These are phyloP conservation scores for Marmota monax DNA, from an alignment of 2,113 vertebrate species.

Conservation along the genomic window DNA sequence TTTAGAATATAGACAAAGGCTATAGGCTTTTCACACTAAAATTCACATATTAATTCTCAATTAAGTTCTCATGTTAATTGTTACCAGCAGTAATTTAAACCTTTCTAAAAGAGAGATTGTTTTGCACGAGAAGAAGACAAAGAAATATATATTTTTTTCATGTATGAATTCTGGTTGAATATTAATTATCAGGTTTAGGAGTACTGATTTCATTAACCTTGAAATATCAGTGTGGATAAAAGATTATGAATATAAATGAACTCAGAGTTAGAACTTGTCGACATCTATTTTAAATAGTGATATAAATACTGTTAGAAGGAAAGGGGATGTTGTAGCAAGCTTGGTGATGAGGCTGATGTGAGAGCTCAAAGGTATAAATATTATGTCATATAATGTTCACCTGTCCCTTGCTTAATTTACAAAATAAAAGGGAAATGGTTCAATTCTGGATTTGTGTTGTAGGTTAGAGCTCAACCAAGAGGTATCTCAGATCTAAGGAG, in stretches of 20 bases:
- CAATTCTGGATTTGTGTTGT: background rate
- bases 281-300: constrained; percentile 12
- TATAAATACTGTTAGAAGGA: background rate
- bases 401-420: constrained; percentile 18
- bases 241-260: constrained; percentile 60
- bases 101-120: background rate
- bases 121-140: constrained; percentile 26
- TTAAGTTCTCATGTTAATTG: background rate
- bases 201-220: constrained; percentile 68
- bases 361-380: background rate
- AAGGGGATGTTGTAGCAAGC: background rate
- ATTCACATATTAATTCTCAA: background rate
- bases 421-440: background rate
- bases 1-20: background rate
- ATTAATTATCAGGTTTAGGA: constrained; percentile 39
- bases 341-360: background rate
- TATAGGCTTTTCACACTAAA: background rate
- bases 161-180: constrained; percentile 8
- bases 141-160: background rate
- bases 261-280: constrained; percentile 25
- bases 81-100: background rate
- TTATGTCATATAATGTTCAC: background rate
- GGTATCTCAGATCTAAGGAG: background rate
- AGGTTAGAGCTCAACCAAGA: background rate
- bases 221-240: constrained; percentile 58